Percentiles rank a stretch among this genome's conserved stretches.
phyloP scores from a whole-genome alignment of 1,140 invertebrate species.

The Cyphomyrmex costatus region DNA sequence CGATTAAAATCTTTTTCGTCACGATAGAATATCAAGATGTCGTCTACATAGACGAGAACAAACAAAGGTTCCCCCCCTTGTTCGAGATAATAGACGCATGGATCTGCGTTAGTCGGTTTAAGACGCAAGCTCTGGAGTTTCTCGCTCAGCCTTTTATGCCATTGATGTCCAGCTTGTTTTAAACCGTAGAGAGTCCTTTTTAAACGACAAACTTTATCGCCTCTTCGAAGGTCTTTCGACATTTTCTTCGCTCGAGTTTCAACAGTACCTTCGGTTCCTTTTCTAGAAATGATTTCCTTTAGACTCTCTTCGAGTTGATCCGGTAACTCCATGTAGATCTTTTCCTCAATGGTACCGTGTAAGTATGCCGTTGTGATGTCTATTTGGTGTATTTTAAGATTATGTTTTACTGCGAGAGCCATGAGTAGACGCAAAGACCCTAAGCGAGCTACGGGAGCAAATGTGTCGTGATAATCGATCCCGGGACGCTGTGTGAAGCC shows the following conservation, averaged over 20 bases:
- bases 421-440: neutral
- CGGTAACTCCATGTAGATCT: neutral
- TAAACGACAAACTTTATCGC: neutral
- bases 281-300: too few relatives aligned
- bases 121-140: neutral
- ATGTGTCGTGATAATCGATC: neutral
- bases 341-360: neutral
- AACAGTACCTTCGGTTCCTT: neutral
- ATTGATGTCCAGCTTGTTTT: constrained; percentile 5
- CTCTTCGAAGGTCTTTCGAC: neutral
- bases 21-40: neutral
- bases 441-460: neutral
- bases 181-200: neutral
- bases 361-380: constrained; percentile 11
- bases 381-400: constrained; percentile 6
- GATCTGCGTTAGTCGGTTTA: neutral
- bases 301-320: neutral
- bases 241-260: neutral
- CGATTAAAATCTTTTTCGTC: neutral
- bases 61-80: neutral
- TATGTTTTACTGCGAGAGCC: neutral
- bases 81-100: neutral
- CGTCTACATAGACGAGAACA: neutral
- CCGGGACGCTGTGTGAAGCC: too few relatives aligned
- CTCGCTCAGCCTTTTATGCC: neutral